phyloP scores from a whole-genome alignment of 1,140 invertebrate species.

The Drosophila rhopaloa region DNA sequence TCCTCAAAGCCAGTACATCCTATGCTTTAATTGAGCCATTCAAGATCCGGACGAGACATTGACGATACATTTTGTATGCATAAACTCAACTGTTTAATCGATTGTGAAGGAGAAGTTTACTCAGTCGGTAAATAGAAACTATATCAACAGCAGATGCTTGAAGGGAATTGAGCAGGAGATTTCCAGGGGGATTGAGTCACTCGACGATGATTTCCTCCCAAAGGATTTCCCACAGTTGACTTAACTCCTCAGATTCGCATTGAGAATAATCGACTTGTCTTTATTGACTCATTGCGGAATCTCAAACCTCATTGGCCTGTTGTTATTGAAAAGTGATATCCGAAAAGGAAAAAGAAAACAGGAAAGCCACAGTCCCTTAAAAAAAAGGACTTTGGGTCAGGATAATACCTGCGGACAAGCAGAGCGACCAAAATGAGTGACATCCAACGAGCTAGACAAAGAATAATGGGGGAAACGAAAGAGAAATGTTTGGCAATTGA shows the following conservation, averaged over 20 bases:
- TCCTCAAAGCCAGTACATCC: not conserved
- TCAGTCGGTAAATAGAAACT: conserved; percentile 6
- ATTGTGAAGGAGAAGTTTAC: conserved; percentile 27
- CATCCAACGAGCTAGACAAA: conserved; percentile 18
- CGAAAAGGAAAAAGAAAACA: not conserved
- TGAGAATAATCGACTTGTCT: conserved; percentile 17
- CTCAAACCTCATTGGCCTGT: conserved; percentile 5
- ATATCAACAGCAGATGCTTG: conserved; percentile 12
- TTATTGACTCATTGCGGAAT: conserved; percentile 28
- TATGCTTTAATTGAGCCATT: conserved; percentile 6
- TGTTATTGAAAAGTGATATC: conserved; percentile 40
- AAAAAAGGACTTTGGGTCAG: conserved; percentile 1
- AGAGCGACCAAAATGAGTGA: conserved; percentile 25
- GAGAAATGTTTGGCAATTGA: conserved; percentile 17
- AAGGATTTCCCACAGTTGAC: conserved; percentile 31
- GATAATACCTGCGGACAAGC: conserved; percentile 34
- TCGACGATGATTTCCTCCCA: not conserved
- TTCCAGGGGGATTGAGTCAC: conserved; percentile 4
- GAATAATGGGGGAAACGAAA: conserved; percentile 16
- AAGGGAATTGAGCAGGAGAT: conserved; percentile 7
- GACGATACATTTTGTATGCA: conserved; percentile 11
- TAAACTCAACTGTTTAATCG: conserved; percentile 17
- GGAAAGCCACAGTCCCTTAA: conserved; percentile 7
- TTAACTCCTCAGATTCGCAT: conserved; percentile 17
- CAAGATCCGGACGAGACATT: not conserved